Evolutionary conservation across 1,140 invertebrate genomes (phyloP), one percentile per base, ranked within the genome.

Genomic region (Drosophila seguyi): DNA sequence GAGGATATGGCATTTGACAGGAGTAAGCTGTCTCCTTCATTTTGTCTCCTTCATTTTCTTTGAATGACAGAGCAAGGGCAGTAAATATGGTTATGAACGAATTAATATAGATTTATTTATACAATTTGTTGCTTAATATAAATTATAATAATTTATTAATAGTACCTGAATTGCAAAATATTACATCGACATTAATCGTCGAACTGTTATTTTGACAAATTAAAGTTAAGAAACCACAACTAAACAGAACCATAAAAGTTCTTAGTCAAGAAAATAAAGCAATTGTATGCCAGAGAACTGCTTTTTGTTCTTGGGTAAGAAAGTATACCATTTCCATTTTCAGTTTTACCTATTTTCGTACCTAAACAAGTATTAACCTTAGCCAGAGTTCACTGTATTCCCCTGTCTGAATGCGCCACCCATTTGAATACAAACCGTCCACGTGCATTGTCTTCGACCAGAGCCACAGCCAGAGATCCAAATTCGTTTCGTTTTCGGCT

Each of bases 401-500:
- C 20, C 38, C n/a, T 39, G n/a, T 36, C 22, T 52, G 6, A 7
- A 29, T 41, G 60, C 36, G 36, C 29, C 20, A n/a, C 20, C 65
- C 65, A 72, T 72, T 72, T 41, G 34, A 72, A 69, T 72, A 57
- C 29, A 3, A 29, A 34, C 29, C 72, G 52, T 22, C 45, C 29
- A 27, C 52, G 53, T 48, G 68, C 68, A 73, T 72, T 72, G 69
- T 73, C 67, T 73, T 36, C 16, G 42, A 48, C 47, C 8, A 7
- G 20, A 45, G 59, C 18, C 34, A 45, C 42, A 22, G 42, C 2
- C 42, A 45, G 20, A 25, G 20, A 34, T 39, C 41, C 39, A 56
- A 63, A 66, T 57, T 61, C 68, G 59, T 56, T 61, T 76, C 61
- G 55, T 44, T 69, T 31, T 27, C 48, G 39, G 53, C 22, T 74